Evolutionary conservation across 2,888 invertebrate genomes (phyloP).

Genomic region (Metellina segmentata): DNA sequence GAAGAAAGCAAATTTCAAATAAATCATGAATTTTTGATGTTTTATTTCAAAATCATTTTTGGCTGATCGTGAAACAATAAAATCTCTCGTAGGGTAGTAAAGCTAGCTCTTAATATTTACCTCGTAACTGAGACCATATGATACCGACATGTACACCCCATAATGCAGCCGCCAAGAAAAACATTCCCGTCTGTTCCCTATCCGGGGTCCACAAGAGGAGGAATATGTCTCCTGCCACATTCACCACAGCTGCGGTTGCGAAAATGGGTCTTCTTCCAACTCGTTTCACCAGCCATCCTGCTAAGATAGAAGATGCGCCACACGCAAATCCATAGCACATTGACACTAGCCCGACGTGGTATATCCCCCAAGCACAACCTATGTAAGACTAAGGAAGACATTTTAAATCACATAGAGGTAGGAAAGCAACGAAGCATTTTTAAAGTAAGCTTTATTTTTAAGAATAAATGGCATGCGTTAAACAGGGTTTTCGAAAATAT

Average conservation of each 20-base stretch:
- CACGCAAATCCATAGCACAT: slow-evolving; percentile 97
- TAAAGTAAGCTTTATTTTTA: neutral
- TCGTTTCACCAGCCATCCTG: slow-evolving; percentile 95
- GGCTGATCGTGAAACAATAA: neutral
- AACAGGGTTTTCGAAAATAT: neutral
- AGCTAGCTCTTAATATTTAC: slow-evolving; percentile 83
- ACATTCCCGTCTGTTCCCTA: slow-evolving; percentile 89
- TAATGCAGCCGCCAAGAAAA: slow-evolving; percentile 93
- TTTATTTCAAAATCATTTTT: no score
- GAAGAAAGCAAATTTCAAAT: no score
- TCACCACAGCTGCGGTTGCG: slow-evolving; percentile 88
- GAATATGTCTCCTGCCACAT: slow-evolving; percentile 89
- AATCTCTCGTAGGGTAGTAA: neutral
- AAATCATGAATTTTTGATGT: no score
- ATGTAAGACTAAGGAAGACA: slow-evolving; percentile 87
- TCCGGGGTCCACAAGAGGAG: slow-evolving; percentile 92
- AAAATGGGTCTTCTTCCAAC: slow-evolving; percentile 93
- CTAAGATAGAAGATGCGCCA: slow-evolving; percentile 93
- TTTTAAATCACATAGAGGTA: slow-evolving; percentile 74
- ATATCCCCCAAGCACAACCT: slow-evolving; percentile 91
- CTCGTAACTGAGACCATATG: slow-evolving; percentile 98
- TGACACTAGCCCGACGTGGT: slow-evolving; percentile 97
- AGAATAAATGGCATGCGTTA: no score
- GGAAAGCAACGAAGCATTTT: neutral
- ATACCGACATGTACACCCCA: slow-evolving; percentile 98